Evolutionary conservation across 2,888 invertebrate genomes (phyloP).

Genomic region (Parnassius smintheus): DNA sequence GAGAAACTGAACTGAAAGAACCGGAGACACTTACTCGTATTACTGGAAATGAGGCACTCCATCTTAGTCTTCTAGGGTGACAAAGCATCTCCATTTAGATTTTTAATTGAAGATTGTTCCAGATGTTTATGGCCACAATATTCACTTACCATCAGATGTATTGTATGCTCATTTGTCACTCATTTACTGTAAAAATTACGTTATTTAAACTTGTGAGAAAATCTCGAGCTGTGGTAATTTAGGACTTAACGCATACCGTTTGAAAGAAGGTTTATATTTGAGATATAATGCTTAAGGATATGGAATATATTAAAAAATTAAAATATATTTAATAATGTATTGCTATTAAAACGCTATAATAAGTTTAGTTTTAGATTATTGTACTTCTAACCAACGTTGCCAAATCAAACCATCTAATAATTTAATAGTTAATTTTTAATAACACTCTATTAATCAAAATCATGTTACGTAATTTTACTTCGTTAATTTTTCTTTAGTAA

Average conservation of each 20-base stretch:
- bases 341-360: background rate
- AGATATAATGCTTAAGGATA: slow-evolving; percentile 1
- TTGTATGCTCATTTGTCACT: too few relatives aligned
- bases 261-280: background rate
- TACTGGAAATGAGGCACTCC: too few relatives aligned
- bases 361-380: background rate
- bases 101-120: too few relatives aligned
- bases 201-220: too few relatives aligned
- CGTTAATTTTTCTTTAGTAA: background rate
- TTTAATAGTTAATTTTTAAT: slow-evolving; percentile 2
- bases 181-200: too few relatives aligned
- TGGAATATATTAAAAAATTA: background rate
- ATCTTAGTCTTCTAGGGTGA: too few relatives aligned
- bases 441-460: slow-evolving; percentile 1
- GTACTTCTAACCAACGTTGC: background rate
- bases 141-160: too few relatives aligned
- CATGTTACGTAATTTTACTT: background rate
- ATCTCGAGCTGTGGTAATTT: background rate
- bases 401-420: background rate
- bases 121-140: too few relatives aligned
- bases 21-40: too few relatives aligned
- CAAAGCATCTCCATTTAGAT: too few relatives aligned
- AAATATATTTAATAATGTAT: background rate
- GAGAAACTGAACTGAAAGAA: too few relatives aligned
- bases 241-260: background rate